phyloP scores from a whole-genome alignment of 2,113 vertebrate species.

The Corythoichthys haematopterus region DNA sequence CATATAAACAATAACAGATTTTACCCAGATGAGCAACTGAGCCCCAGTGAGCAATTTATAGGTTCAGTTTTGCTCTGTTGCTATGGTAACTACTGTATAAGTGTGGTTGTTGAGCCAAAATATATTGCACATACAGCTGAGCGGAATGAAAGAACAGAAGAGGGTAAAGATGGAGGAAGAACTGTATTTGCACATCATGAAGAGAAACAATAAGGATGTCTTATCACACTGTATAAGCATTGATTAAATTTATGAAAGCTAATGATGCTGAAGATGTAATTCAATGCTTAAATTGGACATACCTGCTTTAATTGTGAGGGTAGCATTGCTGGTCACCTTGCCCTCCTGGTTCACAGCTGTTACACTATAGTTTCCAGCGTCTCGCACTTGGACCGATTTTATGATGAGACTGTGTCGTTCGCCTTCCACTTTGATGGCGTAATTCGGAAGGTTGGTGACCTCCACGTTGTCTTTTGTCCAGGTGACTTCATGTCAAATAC shows the following conservation, averaged over 20 bases:
- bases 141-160: slow-evolving; percentile 35
- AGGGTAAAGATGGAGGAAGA: slow-evolving; percentile 11
- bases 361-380: slow-evolving; percentile 83
- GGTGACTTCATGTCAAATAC: slow-evolving; percentile 65
- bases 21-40: slow-evolving; percentile 44
- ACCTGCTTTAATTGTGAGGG: slow-evolving; percentile 83
- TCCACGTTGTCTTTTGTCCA: slow-evolving; percentile 81
- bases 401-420: slow-evolving; percentile 88
- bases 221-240: neutral
- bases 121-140: slow-evolving; percentile 50
- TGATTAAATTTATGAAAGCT: neutral
- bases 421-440: slow-evolving; percentile 83
- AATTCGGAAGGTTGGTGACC: slow-evolving; percentile 64
- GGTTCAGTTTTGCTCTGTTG: slow-evolving; percentile 68
- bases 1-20: slow-evolving; percentile 56
- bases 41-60: slow-evolving; percentile 67
- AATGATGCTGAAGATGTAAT: too few relatives aligned
- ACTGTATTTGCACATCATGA: neutral
- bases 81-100: slow-evolving; percentile 71
- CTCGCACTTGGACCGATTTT: slow-evolving; percentile 72
- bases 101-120: slow-evolving; percentile 62
- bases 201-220: too few relatives aligned
- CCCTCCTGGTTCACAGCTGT: slow-evolving; percentile 87
- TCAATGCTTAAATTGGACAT: slow-evolving; percentile 11
- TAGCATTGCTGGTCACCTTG: slow-evolving; percentile 78